Base-by-base conservation (phyloP, 2,113 vertebrate species). In the Elachura formosa region DNA sequence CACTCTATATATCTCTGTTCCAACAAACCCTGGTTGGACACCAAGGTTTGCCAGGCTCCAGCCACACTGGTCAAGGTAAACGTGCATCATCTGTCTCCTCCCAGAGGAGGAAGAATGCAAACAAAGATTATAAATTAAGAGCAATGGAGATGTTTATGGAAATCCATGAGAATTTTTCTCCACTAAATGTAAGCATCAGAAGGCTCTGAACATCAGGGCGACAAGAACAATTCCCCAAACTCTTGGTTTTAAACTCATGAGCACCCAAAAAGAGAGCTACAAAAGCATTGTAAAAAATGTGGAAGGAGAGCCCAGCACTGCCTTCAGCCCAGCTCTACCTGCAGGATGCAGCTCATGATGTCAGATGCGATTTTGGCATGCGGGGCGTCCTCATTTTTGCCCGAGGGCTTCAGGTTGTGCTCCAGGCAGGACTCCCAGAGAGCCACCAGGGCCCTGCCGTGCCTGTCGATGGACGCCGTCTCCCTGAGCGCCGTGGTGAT, bases 361-460 rank as follows among this genome's bases (percentile, higher is more conserved):
- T 99, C 99, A 0, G 99, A 99, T 5, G 99, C 99, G 5, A 99
- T 99, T 97, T 99, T 99, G 40, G 99, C 98, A 8, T 99, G 99
- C 0, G 99, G 99, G 0, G 98, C 98, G 88, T 99, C 99, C 97
- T 99, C 99, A 0, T 98, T 98, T 90, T 97, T 99, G 36, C 98
- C 98, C 1, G 98, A 98, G 3, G 98, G 98, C 31, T 97, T 98
- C 67, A 99, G 98, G 94, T 98, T 99, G 91, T 99, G 98, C 62
- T 99, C 99, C 49, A 99, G 97, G 41, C 99, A 99, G 0, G 99
- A 99, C 89, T 99, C 99, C 99, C 99, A 99, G 84, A 99, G 98
- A 0, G 97, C 98, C 96, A 99, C 98, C 4, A 99, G 98, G 12
- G 99, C 98, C 1, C 54, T 92, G 5, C 98, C 98, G 2, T 99